Evolutionary conservation across 2,797 vertebrate genomes (phyloP).

Genomic region (Psittacula echo): DNA sequence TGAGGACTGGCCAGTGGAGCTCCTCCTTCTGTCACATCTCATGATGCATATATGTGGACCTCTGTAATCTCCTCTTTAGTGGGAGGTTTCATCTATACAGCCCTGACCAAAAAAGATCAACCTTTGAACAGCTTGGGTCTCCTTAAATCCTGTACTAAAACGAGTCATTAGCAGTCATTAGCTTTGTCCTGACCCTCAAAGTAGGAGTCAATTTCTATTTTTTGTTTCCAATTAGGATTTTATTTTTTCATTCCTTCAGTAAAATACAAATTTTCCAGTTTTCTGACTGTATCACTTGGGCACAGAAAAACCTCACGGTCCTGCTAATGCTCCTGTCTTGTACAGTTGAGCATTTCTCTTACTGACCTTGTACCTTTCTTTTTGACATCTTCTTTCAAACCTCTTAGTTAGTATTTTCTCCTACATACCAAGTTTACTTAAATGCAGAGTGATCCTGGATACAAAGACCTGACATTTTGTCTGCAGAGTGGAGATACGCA

Average conservation of each 20-base stretch:
- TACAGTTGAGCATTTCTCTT: not conserved
- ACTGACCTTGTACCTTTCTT: not conserved
- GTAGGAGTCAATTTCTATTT: not conserved
- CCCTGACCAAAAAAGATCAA: not conserved
- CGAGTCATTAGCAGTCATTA: not conserved
- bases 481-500: not conserved
- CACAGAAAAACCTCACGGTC: not conserved
- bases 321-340: not conserved
- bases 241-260: not conserved
- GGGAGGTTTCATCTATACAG: not conserved
- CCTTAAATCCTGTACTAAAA: not conserved
- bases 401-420: not conserved
- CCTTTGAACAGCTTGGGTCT: not conserved
- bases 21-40: not conserved
- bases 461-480: not conserved
- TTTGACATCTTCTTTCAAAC: not conserved
- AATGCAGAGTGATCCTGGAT: not conserved
- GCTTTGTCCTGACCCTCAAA: not conserved
- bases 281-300: not conserved
- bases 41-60: not conserved
- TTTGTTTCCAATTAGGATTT: not conserved
- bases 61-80: not conserved
- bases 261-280: not conserved
- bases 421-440: not conserved
- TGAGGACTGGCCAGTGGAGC: not conserved